These are phyloP conservation scores for Cantharis rustica DNA, from an alignment of 2,888 invertebrate species.

Conservation along the genomic window DNA sequence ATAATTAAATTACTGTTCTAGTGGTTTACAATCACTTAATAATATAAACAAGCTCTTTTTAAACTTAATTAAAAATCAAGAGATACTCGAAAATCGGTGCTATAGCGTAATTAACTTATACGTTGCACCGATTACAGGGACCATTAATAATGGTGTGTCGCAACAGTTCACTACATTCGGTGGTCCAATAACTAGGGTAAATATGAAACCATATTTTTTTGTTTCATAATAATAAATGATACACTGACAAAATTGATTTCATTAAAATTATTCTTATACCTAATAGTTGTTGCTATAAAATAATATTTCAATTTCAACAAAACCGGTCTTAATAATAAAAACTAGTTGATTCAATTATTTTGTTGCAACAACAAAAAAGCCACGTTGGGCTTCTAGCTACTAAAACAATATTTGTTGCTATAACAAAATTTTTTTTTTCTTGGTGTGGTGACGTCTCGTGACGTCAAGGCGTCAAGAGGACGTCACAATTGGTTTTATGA, in stretches of 20 bases:
- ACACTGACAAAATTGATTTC: not conserved
- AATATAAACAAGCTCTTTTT: conserved; percentile 26
- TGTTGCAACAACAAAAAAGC: too few species aligned
- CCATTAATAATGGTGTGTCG: conserved; percentile 25
- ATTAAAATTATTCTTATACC: too few species aligned
- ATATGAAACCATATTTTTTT: not conserved
- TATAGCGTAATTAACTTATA: conserved; percentile 26
- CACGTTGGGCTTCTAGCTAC: too few species aligned
- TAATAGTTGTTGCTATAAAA: too few species aligned
- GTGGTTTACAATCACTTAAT: conserved; percentile 23
- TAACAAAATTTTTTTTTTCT: too few species aligned
- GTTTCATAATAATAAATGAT: not conserved
- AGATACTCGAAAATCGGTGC: conserved; percentile 23
- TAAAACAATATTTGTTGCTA: too few species aligned
- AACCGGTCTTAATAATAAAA: too few species aligned
- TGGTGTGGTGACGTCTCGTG: too few species aligned
- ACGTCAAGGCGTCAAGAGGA: too few species aligned
- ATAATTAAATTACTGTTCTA: conserved; percentile 7
- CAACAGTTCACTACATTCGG: conserved; percentile 11
- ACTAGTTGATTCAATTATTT: too few species aligned
- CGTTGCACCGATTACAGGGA: conserved; percentile 26
- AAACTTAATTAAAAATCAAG: conserved; percentile 28
- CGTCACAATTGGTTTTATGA: not conserved
- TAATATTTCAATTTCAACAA: too few species aligned
- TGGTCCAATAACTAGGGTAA: not conserved